phyloP scores from a whole-genome alignment of 1,140 invertebrate genomes.

The Temnothorax nylanderi region DNA sequence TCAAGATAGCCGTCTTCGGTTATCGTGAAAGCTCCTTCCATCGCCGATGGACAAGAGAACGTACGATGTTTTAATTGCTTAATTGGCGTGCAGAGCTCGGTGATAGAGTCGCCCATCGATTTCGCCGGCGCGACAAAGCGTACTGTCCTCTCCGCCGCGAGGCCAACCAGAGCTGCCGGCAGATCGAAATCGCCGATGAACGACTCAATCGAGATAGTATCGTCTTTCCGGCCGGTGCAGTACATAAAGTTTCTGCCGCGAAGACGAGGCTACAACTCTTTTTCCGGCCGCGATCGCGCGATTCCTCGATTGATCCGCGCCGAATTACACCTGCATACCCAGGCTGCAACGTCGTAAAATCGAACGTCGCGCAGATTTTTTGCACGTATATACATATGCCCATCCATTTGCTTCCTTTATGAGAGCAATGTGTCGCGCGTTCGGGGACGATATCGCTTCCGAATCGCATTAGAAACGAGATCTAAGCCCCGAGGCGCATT shows the following conservation, averaged over 20 bases:
- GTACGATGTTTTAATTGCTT: slow-evolving; percentile 77
- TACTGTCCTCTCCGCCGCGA: slow-evolving; percentile 54
- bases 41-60: slow-evolving; percentile 57
- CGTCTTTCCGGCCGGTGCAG: slow-evolving; percentile 41
- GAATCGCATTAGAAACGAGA: slow-evolving; percentile 49
- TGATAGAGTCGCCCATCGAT: slow-evolving; percentile 38
- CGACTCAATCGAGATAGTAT: slow-evolving; percentile 66
- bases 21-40: not conserved
- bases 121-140: slow-evolving; percentile 45
- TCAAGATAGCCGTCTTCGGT: slow-evolving; percentile 17
- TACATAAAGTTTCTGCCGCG: slow-evolving; percentile 55
- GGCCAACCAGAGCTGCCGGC: not conserved
- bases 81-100: slow-evolving; percentile 67
- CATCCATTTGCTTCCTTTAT: not conserved
- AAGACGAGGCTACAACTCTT: slow-evolving; percentile 35
- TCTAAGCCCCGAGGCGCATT: slow-evolving; percentile 70
- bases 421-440: not conserved
- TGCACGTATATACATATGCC: no score
- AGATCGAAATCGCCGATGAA: slow-evolving; percentile 62
- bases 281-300: slow-evolving; percentile 23
- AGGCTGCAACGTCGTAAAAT: not conserved
- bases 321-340: not conserved
- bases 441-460: slow-evolving; percentile 47
- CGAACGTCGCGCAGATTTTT: not conserved
- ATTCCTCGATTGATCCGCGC: slow-evolving; percentile 50